A percentile compares a stretch with the other conserved stretches of the same genome.
Conservation (phyloP, 2,797 vertebrate species). For the Carduelis carduelis region DNA sequence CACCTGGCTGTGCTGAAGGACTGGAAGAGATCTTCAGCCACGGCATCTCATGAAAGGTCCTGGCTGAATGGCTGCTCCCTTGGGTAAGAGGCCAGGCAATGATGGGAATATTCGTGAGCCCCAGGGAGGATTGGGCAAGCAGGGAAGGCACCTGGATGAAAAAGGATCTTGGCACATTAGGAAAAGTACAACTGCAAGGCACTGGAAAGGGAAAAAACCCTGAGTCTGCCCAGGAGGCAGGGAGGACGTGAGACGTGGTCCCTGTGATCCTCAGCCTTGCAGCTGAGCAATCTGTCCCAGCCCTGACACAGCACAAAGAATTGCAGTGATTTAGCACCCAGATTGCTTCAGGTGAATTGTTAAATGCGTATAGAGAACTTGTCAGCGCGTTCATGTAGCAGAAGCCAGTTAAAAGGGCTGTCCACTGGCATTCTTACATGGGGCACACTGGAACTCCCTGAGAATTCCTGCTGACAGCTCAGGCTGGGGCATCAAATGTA, state of each 20-base stretch:
- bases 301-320: neutral
- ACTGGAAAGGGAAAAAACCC: neutral
- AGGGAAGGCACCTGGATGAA: neutral
- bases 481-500: neutral
- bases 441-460: neutral
- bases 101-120: neutral
- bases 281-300: neutral
- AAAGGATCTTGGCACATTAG: neutral
- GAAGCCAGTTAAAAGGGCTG: neutral
- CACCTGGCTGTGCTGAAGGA: neutral
- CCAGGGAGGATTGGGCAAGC: neutral
- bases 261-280: neutral
- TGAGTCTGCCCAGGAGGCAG: neutral
- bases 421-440: fast-evolving
- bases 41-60: neutral
- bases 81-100: neutral
- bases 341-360: neutral
- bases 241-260: fast-evolving
- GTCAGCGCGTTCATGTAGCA: neutral
- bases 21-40: fast-evolving
- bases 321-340: neutral
- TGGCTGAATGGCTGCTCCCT: neutral
- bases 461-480: neutral
- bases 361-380: fast-evolving
- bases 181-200: neutral